Percentiles rank a stretch among this genome's conserved stretches.
Conservation (phyloP, 2,888 invertebrate genomes). For the Trichogramma evanescens region DNA sequence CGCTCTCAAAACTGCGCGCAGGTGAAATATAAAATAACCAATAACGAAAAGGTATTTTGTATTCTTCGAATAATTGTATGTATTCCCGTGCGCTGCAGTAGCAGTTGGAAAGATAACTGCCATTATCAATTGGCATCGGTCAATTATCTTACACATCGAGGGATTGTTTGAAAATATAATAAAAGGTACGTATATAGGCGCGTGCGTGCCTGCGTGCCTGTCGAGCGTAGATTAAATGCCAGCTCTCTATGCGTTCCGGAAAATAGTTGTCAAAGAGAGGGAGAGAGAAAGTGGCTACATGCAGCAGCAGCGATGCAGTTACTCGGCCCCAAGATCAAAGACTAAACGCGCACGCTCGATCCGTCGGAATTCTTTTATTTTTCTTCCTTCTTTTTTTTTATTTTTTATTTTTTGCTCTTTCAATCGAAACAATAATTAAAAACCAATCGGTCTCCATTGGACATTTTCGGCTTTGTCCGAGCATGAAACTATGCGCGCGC, state of each 20-base stretch:
- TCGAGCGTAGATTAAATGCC: background rate
- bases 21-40: slow-evolving; percentile 1
- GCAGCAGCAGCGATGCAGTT: slow-evolving; percentile 17
- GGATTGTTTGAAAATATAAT: background rate
- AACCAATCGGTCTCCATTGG: slow-evolving; percentile 23
- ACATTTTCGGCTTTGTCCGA: slow-evolving; percentile 14
- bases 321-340: background rate
- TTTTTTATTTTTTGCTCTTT: too few species aligned
- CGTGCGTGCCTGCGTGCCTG: background rate
- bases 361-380: slow-evolving; percentile 14
- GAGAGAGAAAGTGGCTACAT: slow-evolving; percentile 6
- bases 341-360: background rate
- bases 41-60: slow-evolving; percentile 1
- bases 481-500: slow-evolving; percentile 22
- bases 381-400: slow-evolving; percentile 10
- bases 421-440: slow-evolving; percentile 28
- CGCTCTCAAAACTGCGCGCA: background rate
- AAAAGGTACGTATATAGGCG: background rate
- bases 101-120: too few species aligned
- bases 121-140: background rate
- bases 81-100: background rate
- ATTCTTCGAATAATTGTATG: background rate
- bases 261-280: slow-evolving; percentile 1
- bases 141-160: slow-evolving; percentile 3
- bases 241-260: background rate